These are phyloP conservation scores for Natrix natrix DNA, from an alignment of 2,797 vertebrate species.

Conservation along the genomic window DNA sequence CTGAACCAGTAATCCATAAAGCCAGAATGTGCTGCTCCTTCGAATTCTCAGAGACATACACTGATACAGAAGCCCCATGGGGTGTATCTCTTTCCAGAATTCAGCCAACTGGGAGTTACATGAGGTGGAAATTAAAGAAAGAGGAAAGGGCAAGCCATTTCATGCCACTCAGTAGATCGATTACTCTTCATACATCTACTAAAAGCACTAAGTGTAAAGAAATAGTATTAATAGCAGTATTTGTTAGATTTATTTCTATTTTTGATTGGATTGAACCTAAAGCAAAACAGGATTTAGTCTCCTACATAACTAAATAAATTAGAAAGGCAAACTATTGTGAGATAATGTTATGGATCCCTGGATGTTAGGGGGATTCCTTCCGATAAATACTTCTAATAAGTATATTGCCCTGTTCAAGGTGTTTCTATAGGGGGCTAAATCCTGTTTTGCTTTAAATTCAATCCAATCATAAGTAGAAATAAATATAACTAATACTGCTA, in stretches of 20 bases:
- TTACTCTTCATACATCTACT: neutral
- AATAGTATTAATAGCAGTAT: neutral
- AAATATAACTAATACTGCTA: no score
- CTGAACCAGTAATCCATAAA: neutral
- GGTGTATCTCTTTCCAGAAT: neutral
- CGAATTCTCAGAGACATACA: neutral
- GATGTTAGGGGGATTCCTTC: no score
- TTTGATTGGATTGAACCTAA: neutral
- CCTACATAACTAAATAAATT: neutral
- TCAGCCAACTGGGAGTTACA: neutral
- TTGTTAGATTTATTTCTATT: neutral
- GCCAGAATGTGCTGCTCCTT: neutral
- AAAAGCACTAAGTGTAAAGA: slow-evolving; percentile 1
- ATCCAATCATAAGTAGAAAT: no score
- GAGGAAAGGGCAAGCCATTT: neutral
- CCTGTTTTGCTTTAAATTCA: no score
- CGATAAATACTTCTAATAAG: no score
- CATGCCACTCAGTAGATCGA: neutral
- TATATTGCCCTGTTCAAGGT: no score
- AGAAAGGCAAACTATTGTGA: no score
- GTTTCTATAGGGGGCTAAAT: no score
- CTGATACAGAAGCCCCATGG: neutral
- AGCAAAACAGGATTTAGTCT: neutral
- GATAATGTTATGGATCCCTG: no score
- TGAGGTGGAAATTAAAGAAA: neutral